These are phyloP conservation scores for Brachyrhaphis roseni DNA, from an alignment of 2,797 vertebrate species.

Conservation along the genomic window DNA sequence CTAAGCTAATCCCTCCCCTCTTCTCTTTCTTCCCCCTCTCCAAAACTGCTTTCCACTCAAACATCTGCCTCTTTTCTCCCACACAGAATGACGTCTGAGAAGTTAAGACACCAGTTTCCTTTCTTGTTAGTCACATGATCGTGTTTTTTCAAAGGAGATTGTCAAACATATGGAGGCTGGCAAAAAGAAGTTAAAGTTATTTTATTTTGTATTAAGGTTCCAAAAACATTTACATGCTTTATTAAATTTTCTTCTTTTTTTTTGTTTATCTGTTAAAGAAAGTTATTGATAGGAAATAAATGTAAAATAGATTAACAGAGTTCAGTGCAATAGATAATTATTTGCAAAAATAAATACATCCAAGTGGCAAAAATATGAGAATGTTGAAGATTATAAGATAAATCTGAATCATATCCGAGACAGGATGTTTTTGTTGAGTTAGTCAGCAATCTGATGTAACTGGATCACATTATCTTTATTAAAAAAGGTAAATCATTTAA, in stretches of 20 bases:
- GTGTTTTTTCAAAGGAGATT: conserved; percentile 2
- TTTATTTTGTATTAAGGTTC: background rate
- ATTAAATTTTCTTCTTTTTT: background rate
- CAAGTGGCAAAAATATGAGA: background rate
- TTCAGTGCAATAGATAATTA: background rate
- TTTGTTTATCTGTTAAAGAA: background rate
- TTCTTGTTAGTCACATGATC: conserved; percentile 52
- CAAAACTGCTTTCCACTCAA: conserved; percentile 49
- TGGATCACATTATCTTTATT: background rate
- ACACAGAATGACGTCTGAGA: conserved; percentile 56
- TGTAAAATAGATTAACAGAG: background rate
- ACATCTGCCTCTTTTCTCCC: conserved; percentile 39
- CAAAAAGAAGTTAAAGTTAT: background rate
- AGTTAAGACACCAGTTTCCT: conserved; percentile 57
- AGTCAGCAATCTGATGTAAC: background rate
- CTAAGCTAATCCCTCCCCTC: conserved; percentile 52
- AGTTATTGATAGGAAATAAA: background rate
- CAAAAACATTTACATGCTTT: background rate
- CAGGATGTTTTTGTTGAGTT: background rate
- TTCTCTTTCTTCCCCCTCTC: conserved; percentile 39
- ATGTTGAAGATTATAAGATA: too few relatives aligned
- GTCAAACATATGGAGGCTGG: background rate
- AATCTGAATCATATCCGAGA: too few relatives aligned
- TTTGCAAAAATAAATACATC: background rate
- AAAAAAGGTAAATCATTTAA: background rate